Percentiles rank a stretch among this genome's conserved stretches.
Conservation (phyloP, 2,888 invertebrate genomes). For the Latrodectus elegans region DNA sequence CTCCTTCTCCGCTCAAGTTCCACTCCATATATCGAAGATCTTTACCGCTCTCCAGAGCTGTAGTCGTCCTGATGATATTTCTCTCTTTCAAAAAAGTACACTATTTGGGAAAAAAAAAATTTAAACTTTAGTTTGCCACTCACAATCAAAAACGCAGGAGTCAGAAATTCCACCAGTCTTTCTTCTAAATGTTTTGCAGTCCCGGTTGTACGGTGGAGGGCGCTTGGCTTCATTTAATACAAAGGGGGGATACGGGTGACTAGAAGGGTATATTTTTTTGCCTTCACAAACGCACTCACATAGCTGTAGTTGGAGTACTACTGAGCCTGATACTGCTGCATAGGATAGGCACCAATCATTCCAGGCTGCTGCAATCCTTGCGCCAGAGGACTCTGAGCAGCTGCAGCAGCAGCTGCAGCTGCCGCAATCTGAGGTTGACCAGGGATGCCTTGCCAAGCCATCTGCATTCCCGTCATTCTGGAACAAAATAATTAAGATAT, state of each 20-base stretch:
- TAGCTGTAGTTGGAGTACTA: constrained; percentile 54
- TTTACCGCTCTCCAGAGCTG: constrained; percentile 36
- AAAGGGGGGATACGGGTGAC: constrained; percentile 67
- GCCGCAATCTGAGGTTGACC: constrained; percentile 71
- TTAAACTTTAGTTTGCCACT: constrained; percentile 1
- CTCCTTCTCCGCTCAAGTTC: constrained; percentile 13
- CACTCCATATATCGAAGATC: constrained; percentile 10
- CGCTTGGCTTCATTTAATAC: constrained; percentile 40
- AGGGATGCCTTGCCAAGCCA: constrained; percentile 77
- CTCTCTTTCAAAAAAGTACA: constrained; percentile 22
- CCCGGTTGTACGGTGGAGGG: constrained; percentile 62
- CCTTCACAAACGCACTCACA: constrained; percentile 32
- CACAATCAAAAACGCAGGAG: constrained; percentile 27
- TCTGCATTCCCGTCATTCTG: constrained; percentile 75
- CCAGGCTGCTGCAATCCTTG: constrained; percentile 77
- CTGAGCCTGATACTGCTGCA: constrained; percentile 72
- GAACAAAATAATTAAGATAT: constrained; percentile 3
- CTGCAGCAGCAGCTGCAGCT: constrained; percentile 80
- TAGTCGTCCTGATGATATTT: constrained; percentile 31
- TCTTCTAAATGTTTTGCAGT: constrained; percentile 26
- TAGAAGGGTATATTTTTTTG: constrained; percentile 43
- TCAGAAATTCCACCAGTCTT: constrained; percentile 18
- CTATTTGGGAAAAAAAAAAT: constrained; percentile 15
- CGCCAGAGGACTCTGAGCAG: constrained; percentile 75
- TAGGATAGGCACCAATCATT: constrained; percentile 77